These are phyloP conservation scores for Drosophila trichaetosa DNA, from an alignment of 2,888 invertebrate species.

Conservation along the genomic window DNA sequence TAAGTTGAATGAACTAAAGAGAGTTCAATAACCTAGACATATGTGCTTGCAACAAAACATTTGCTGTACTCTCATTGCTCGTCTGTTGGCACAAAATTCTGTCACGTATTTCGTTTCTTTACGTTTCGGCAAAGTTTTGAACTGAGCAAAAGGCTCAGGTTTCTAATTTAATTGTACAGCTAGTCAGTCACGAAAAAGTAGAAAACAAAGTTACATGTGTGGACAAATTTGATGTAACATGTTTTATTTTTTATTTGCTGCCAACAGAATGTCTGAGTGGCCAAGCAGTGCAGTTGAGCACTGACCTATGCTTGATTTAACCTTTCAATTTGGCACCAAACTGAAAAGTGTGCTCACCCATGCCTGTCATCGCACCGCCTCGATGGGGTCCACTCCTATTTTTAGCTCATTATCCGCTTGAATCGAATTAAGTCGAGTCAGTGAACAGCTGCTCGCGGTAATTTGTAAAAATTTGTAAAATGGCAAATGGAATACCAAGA, in stretches of 20 bases:
- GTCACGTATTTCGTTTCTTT: conserved; percentile 70
- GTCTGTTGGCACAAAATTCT: conserved; percentile 44
- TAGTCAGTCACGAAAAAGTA: conserved; percentile 25
- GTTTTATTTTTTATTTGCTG: conserved; percentile 31
- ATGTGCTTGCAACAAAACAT: conserved; percentile 12
- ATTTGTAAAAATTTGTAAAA: background rate
- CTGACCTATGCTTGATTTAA: conserved; percentile 39
- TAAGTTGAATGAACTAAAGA: conserved; percentile 47
- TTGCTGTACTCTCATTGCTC: conserved; percentile 2
- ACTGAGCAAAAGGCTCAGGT: conserved; percentile 50
- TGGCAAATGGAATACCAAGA: conserved; percentile 4
- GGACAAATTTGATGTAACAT: conserved; percentile 13
- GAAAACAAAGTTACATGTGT: conserved; percentile 6
- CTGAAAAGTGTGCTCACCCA: conserved; percentile 25
- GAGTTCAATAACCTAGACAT: conserved; percentile 35
- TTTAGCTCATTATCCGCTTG: conserved; percentile 55
- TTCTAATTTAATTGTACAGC: conserved; percentile 73
- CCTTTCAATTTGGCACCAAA: conserved; percentile 46
- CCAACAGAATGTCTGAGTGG: conserved; percentile 8
- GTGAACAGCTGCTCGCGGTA: conserved; percentile 28
- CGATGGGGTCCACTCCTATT: conserved; percentile 47
- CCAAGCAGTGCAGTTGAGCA: conserved; percentile 24
- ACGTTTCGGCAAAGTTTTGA: conserved; percentile 55
- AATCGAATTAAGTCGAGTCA: conserved; percentile 55
- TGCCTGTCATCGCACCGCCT: conserved; percentile 20